Evolutionary conservation across 1,140 invertebrate genomes (phyloP), one percentile per base, ranked within the genome.

Genomic region (Anthonomus grandis): DNA sequence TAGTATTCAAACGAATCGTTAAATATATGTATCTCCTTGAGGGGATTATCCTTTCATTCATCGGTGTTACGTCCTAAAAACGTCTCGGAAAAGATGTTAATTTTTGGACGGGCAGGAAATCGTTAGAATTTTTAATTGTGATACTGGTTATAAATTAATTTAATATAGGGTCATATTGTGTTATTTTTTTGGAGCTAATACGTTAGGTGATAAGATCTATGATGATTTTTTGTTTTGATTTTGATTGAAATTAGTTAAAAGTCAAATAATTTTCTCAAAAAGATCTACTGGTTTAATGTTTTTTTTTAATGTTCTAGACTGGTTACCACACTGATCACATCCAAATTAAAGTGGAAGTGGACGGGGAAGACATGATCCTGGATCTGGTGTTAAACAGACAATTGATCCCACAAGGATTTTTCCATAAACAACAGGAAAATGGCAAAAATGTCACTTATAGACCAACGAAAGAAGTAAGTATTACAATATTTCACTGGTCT

Each of bases 331-430:
- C 83, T 53, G 77, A 84, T 53, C 79, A 86, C 67, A 73, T 92
- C 66, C 84, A 80, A 54, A 74, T 92, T 50, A 81, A 74, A 37
- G 79, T 90, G 66, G 77, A 80, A 60, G 71, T 89, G 27, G 79
- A 86, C 63, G 85, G 82, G 19, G 75, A 82, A 67, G 78, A 85
- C 44, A 78, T 85, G 37, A 70, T 85, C 47, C 75, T 91, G 64
- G 88, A 93, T 73, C 77, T 93, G 42, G 79, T 83, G 64, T 78
- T 90, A 59, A 91, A 92, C 74, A 83, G 84, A 63, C 83, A 89
- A 65, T 78, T 93, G 21, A 78, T 93, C 50, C 81, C 89, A 0
- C 78, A 81, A 31, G 81, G 83, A 57, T 90, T 89, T 74, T 85
- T 87, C 67, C 76, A 89, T 65, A 81, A 81, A 60, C 81, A 86